Base-by-base conservation (phyloP, 2,113 vertebrate genomes). In the Callospermophilus lateralis region DNA sequence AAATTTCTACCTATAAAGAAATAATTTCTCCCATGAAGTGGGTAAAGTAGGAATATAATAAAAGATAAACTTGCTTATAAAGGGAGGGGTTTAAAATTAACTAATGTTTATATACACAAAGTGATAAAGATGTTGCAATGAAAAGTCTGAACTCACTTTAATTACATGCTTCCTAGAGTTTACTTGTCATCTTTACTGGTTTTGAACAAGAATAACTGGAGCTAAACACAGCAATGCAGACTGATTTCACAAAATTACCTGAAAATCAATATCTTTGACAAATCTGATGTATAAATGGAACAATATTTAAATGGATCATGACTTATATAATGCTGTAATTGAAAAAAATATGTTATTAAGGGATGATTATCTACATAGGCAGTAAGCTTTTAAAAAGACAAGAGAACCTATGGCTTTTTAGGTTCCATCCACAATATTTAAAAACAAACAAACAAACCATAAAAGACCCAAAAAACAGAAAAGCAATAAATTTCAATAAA, bases 361-460 rank as follows among this genome's bases (percentile, higher is more conserved):
- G 32, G 12, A 5, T 78, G 19, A 83, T 77, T 11, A 42, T 39
- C 19, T 81, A 79, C 20, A 70, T 73, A 61, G 42, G n/a, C 24
- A 94, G n/a, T 48, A 67, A 68, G 83, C 15, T 72, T 95, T 77
- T 65, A 90, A 39, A 19, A 83, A 88, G 37, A 84, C 30, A 88
- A 89, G 68, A 37, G 3, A 72, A 70, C 4, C 15, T 94, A 81
- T 61, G 1, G 1, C 22, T 61, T 70, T 0, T 61, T 45, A 61
- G 17, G 30, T 8, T 84, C 37, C 20, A 70, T 77, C 8, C 0
- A 48, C 1, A 68, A 53, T 76, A 80, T 32, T 80, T 22, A 74
- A 13, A 68, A 80, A 42, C 42, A 45, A 45, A 45, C 42, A 45
- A 45, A 45, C 42, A 45, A 45, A 42, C 42, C 4, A 42, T 5